A percentile compares a stretch with the other conserved stretches of the same genome.
Conservation (phyloP, 2,797 vertebrate genomes). For the Betta splendens region DNA sequence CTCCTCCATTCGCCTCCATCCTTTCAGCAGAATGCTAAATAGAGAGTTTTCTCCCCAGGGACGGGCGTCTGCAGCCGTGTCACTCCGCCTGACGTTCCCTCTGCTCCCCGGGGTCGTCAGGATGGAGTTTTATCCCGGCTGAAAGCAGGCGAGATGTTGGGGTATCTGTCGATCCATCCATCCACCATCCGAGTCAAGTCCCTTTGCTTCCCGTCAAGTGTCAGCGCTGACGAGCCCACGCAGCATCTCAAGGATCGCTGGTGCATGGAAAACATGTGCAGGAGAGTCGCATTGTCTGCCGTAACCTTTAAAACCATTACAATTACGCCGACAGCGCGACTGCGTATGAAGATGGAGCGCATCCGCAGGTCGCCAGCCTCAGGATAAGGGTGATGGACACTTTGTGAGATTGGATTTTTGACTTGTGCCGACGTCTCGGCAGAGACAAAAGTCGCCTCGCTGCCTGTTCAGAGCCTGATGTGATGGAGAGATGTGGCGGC, state of each 20-base stretch:
- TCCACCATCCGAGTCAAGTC: conserved; percentile 48
- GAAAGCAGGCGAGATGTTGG: conserved; percentile 49
- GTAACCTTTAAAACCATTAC: conserved; percentile 10
- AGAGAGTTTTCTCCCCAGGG: conserved; percentile 51
- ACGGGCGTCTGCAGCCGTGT: conserved; percentile 63
- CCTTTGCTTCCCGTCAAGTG: conserved; percentile 55
- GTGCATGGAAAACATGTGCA: conserved; percentile 33
- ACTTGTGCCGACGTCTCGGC: conserved; percentile 10
- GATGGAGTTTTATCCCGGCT: conserved; percentile 63
- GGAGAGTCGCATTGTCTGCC: conserved; percentile 18
- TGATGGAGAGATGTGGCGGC: no score
- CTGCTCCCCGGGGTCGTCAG: conserved; percentile 47
- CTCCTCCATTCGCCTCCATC: conserved; percentile 42
- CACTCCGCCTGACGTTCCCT: conserved; percentile 65
- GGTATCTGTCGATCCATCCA: conserved; percentile 57
- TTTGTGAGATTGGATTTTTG: conserved; percentile 28
- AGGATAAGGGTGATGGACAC: neutral
- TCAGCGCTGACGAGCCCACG: conserved; percentile 38
- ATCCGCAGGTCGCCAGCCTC: conserved; percentile 18
- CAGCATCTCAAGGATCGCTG: conserved; percentile 40
- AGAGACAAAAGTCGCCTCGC: conserved; percentile 8
- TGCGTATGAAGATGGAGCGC: conserved; percentile 5
- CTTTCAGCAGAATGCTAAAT: conserved; percentile 71
- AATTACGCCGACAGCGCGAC: conserved; percentile 1
- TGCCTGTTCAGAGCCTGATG: no score